Conservation (phyloP, 23 tunicate species). For the Styela plicata region DNA sequence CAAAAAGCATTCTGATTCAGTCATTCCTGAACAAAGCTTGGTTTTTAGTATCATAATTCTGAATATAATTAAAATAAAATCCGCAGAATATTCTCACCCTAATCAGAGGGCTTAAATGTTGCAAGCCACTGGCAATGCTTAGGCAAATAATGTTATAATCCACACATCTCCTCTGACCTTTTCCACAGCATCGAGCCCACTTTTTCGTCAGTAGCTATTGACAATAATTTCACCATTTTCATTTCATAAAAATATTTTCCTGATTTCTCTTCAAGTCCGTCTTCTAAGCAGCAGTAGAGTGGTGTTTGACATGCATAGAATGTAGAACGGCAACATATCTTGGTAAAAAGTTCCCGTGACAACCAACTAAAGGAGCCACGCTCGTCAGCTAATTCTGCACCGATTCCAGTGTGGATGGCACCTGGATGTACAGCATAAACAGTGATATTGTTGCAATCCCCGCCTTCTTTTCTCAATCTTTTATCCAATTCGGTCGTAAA, state of each 20-base stretch:
- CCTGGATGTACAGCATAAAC: constrained; percentile 23
- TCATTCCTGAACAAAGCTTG: too few species aligned
- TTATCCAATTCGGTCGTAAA: constrained; percentile 12
- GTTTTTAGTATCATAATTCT: too few species aligned
- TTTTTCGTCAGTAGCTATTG: neutral
- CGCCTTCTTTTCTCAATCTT: neutral
- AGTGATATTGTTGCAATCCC: constrained; percentile 5
- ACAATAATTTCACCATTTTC: neutral
- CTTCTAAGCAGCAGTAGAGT: constrained; percentile 14
- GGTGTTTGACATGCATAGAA: constrained; percentile 22
- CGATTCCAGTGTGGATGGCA: neutral
- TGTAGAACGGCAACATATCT: neutral
- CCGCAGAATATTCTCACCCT: too few species aligned
- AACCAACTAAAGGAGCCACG: neutral
- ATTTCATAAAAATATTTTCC: constrained; percentile 2
- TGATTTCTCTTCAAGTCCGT: neutral
- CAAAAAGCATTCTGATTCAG: too few species aligned
- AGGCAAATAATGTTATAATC: neutral
- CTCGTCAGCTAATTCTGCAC: neutral
- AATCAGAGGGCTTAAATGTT: too few species aligned
- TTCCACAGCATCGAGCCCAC: constrained; percentile 1
- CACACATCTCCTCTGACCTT: constrained; percentile 1
- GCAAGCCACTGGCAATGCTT: too few species aligned
- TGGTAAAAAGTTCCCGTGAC: neutral
- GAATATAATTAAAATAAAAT: too few species aligned